Percentiles rank a stretch among this genome's conserved stretches.
Conservation (phyloP, 2,113 vertebrate species). For the Kryptolebias marmoratus region DNA sequence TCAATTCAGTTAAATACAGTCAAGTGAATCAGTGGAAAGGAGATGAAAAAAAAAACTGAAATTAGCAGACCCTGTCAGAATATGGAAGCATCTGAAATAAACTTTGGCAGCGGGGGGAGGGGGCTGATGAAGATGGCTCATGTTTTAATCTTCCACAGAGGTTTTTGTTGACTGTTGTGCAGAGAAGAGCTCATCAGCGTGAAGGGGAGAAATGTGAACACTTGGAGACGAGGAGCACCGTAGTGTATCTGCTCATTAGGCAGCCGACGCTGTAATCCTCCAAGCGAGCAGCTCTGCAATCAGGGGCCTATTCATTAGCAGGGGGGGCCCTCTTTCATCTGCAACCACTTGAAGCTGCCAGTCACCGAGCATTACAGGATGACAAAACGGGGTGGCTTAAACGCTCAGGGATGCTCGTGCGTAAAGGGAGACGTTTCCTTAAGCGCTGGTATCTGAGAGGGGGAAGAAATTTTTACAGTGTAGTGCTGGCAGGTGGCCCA, state of each 20-base stretch:
- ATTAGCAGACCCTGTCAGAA: conserved; percentile 29
- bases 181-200: conserved; percentile 90
- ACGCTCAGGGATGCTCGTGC: conserved; percentile 72
- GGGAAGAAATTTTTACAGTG: conserved; percentile 73
- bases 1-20: conserved; percentile 44
- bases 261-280: conserved; percentile 95
- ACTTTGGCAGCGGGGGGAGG: conserved; percentile 50
- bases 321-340: conserved; percentile 94
- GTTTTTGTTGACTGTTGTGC: conserved; percentile 88
- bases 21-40: conserved; percentile 30
- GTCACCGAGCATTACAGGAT: conserved; percentile 85
- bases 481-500: conserved; percentile 78
- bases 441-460: conserved; percentile 61
- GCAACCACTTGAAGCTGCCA: conserved; percentile 96
- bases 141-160: conserved; percentile 79
- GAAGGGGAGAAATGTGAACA: conserved; percentile 96
- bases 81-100: conserved; percentile 56
- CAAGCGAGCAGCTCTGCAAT: conserved; percentile 97
- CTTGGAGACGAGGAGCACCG: conserved; percentile 89
- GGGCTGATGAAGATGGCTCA: conserved; percentile 64
- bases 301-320: conserved; percentile 99
- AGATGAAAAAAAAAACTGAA: neutral
- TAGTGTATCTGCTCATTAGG: conserved; percentile 94
- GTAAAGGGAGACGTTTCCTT: conserved; percentile 69
- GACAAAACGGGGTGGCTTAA: conserved; percentile 84